Percentiles rank a stretch among this genome's conserved stretches.
phyloP scores from a whole-genome alignment of 2,888 invertebrate species.

The Eupithecia centaureata region DNA sequence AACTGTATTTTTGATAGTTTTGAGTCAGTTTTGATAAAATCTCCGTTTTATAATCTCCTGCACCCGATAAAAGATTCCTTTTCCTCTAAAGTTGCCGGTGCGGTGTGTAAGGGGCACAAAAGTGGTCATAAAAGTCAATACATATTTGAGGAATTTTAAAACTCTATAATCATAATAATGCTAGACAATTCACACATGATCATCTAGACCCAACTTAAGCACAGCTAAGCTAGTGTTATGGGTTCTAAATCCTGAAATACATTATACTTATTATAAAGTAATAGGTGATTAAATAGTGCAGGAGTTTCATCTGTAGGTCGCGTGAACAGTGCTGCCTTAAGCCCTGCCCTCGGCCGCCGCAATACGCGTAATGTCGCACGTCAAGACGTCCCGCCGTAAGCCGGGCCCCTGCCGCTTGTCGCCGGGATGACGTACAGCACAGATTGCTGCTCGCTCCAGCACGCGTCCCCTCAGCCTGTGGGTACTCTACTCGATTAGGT shows the following conservation, averaged over 20 bases:
- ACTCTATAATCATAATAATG: no score
- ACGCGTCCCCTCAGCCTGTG: background rate
- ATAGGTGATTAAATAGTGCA: background rate
- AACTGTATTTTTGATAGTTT: background rate
- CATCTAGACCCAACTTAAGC: no score
- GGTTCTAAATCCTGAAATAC: no score
- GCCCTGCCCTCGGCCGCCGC: background rate
- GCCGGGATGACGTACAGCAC: background rate
- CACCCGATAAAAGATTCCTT: no score
- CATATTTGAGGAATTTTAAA: no score
- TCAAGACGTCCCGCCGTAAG: background rate
- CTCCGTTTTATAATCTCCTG: no score
- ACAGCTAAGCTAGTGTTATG: no score
- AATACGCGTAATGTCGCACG: background rate
- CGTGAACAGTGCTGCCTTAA: background rate
- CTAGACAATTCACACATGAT: no score
- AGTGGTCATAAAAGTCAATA: no score
- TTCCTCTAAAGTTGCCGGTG: no score
- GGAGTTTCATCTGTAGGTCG: background rate
- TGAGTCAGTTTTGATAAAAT: background rate
- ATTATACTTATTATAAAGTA: background rate
- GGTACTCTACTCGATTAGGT: background rate
- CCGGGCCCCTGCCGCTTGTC: no score
- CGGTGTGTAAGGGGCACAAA: no score
- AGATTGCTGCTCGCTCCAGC: background rate